Base-by-base conservation (phyloP, 2,797 vertebrate genomes). In the Salarias fasciatus region DNA sequence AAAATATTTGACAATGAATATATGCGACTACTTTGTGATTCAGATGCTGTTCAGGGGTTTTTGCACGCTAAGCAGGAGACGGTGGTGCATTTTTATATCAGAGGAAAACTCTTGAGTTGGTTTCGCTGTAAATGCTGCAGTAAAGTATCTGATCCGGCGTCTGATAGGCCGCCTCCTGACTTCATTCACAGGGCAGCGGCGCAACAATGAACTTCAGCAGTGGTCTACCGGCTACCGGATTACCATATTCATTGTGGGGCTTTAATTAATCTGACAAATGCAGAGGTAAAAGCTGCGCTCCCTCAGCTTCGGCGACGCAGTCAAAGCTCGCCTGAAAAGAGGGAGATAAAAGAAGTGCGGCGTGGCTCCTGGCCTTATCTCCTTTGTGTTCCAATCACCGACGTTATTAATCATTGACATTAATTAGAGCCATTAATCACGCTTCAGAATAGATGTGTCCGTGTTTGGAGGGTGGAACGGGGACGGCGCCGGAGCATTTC, bases 381-480 rank as follows among this genome's bases (percentile, higher is more conserved):
- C 69, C 84, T 86, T 83, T 86, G 87, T 89, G 80, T 88, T 89
- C 81, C 88, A 89, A 91, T 88, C 90, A 88, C 79, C 78, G 77
- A 63, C 77, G 60, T 80, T 90, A 92, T 92, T 91, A 92, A 93
- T 93, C 91, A 92, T 70, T 77, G 79, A 77, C 85, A 77, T 87
- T 93, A 93, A 93, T 93, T 93, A 92, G 79, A 79, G 81, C 86
- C 88, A 93, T 93, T 92, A 91, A 93, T 93, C 91, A 93, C 47
- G 53, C 71, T 63, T 87, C 82, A 84, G 86, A 89, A 89, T 84
- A 78, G 89, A 90, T 73, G 86, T 82, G 87, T 91, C 88, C 54
- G 71, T 67, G 85, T 80, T 73, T 82, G 73, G 73, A 63, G 77
- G 77, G 71, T 11, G 61, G 77, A 84, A 85, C 72, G 55, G 63